A percentile compares a stretch with the other conserved stretches of the same genome.
Conservation (phyloP, 2,888 invertebrate species). For the Ischnus inquisitorius region DNA sequence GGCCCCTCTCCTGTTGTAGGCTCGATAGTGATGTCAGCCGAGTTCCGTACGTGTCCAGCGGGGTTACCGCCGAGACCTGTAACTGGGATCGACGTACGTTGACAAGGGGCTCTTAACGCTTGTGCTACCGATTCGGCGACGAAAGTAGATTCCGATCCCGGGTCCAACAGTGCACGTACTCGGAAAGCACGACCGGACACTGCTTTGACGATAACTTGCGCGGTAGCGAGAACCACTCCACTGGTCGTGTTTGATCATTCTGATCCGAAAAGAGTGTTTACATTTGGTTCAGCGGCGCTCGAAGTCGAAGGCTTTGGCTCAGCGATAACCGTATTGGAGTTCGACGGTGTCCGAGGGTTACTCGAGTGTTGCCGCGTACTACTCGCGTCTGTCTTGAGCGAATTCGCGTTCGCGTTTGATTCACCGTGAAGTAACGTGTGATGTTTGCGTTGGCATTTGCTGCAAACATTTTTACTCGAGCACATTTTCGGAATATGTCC, state of each 20-base stretch:
- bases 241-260: neutral
- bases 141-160: constrained; percentile 67
- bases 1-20: neutral
- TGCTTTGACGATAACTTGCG: constrained; percentile 36
- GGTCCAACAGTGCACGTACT: constrained; percentile 65
- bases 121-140: constrained; percentile 60
- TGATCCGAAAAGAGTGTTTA: neutral
- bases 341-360: neutral
- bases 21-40: neutral
- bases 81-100: constrained; percentile 47
- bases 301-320: neutral
- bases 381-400: neutral
- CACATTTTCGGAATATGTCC: constrained; percentile 35
- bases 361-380: neutral
- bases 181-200: constrained; percentile 17
- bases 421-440: constrained; percentile 34
- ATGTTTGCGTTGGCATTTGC: constrained; percentile 39
- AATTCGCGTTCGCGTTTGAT: neutral
- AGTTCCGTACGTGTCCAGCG: neutral
- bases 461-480: constrained; percentile 23
- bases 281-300: neutral
- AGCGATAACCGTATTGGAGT: neutral
- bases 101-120: constrained; percentile 40
- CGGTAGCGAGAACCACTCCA: constrained; percentile 57
- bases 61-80: constrained; percentile 47